phyloP scores from a whole-genome alignment of 2,113 vertebrate genomes.

The Vidua chalybeata region DNA sequence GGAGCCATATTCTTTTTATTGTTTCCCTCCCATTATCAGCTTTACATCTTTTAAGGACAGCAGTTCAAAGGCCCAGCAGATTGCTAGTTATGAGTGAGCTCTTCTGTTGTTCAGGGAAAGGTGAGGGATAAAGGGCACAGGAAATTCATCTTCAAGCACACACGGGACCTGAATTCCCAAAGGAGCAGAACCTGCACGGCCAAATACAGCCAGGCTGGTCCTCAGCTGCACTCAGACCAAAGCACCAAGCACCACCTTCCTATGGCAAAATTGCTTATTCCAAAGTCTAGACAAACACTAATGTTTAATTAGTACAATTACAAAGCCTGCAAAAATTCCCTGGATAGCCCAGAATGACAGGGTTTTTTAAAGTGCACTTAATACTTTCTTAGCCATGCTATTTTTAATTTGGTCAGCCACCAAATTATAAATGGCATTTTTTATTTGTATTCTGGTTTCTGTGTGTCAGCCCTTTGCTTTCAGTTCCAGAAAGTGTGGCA shows the following conservation, averaged over 20 bases:
- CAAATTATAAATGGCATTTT: constrained; percentile 9
- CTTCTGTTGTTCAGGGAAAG: background rate
- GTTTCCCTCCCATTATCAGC: background rate
- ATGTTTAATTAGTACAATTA: background rate
- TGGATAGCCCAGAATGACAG: background rate
- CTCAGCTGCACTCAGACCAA: background rate
- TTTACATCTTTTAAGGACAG: constrained; percentile 2
- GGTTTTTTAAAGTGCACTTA: background rate
- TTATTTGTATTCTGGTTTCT: background rate
- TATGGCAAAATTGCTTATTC: background rate
- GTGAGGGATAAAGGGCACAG: constrained; percentile 6
- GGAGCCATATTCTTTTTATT: background rate
- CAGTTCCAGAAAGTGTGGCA: background rate
- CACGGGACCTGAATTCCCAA: background rate
- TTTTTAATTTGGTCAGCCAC: background rate
- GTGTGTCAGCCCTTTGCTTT: background rate
- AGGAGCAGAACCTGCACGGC: background rate
- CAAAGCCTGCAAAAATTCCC: constrained; percentile 15
- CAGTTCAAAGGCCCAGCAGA: constrained; percentile 14
- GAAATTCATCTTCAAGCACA: constrained; percentile 56
- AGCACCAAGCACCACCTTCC: background rate
- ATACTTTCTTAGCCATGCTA: background rate
- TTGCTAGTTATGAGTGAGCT: background rate
- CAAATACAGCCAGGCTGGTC: background rate
- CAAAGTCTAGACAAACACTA: constrained; percentile 17